Evolutionary conservation across 2,113 vertebrate species (phyloP).

Genomic region (Oreochromis tanganicae): DNA sequence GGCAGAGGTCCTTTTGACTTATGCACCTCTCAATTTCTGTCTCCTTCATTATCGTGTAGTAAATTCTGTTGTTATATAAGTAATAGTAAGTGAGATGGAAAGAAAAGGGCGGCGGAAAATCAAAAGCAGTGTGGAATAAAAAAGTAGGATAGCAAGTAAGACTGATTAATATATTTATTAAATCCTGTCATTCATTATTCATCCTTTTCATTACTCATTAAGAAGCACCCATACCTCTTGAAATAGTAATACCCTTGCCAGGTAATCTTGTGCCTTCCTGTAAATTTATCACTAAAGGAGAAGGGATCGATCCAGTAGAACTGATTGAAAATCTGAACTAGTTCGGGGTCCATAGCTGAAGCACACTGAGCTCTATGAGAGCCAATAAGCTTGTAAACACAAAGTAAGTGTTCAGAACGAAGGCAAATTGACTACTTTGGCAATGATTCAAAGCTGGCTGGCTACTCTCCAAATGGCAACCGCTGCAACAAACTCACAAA

Average conservation of each 20-base stretch:
- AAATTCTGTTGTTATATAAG: slow-evolving; percentile 8
- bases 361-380: neutral
- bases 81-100: neutral
- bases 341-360: neutral
- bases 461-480: slow-evolving; percentile 17
- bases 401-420: slow-evolving; percentile 22
- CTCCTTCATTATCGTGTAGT: neutral
- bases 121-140: neutral
- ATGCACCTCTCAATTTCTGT: slow-evolving; percentile 4
- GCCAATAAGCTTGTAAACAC: slow-evolving; percentile 21
- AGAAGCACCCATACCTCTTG: neutral
- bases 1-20: neutral
- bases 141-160: neutral
- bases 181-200: neutral
- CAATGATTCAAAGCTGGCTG: slow-evolving; percentile 9
- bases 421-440: slow-evolving; percentile 36
- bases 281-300: neutral
- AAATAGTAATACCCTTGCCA: neutral
- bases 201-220: neutral
- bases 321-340: neutral
- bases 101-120: neutral
- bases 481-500: slow-evolving; percentile 46
- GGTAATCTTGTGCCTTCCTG: neutral
- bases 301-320: neutral
- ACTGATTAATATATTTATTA: neutral